These are phyloP conservation scores for Malachius bipustulatus DNA, from an alignment of 2,888 invertebrate species.

Conservation along the genomic window DNA sequence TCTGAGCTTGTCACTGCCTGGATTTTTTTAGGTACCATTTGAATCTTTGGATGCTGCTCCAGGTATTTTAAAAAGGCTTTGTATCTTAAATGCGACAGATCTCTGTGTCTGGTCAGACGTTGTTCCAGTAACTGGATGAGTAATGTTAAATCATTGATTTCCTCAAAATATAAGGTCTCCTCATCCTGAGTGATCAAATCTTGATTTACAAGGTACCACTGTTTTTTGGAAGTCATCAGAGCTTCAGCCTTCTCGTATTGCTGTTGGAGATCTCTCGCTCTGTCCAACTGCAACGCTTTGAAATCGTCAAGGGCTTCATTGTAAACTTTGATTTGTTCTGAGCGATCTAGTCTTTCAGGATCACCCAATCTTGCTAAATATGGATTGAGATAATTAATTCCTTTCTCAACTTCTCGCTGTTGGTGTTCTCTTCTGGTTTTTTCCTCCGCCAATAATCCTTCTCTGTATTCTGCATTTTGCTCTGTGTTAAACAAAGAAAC, in stretches of 20 bases:
- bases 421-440: slow-evolving; percentile 42
- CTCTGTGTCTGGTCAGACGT: slow-evolving; percentile 47
- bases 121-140: slow-evolving; percentile 48
- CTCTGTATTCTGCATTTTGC: slow-evolving; percentile 41
- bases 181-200: slow-evolving; percentile 47
- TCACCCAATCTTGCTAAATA: slow-evolving; percentile 49
- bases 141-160: slow-evolving; percentile 39
- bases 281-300: slow-evolving; percentile 46
- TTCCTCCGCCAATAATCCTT: slow-evolving; percentile 35
- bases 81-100: too few relatives aligned
- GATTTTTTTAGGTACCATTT: too few relatives aligned
- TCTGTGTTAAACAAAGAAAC: slow-evolving; percentile 45
- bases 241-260: slow-evolving; percentile 50
- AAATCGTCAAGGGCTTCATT: slow-evolving; percentile 55
- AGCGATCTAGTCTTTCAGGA: slow-evolving; percentile 32
- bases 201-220: slow-evolving; percentile 46
- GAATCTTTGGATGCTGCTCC: too few relatives aligned
- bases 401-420: slow-evolving; percentile 49
- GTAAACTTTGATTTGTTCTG: slow-evolving; percentile 40
- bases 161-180: slow-evolving; percentile 45
- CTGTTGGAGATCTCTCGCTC: slow-evolving; percentile 52
- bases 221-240: slow-evolving; percentile 43
- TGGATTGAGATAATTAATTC: slow-evolving; percentile 51
- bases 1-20: too few relatives aligned
- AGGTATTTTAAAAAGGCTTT: too few relatives aligned